These are phyloP conservation scores for Trimorus sp. DNA, from an alignment of 2,888 invertebrate species.

Conservation along the genomic window DNA sequence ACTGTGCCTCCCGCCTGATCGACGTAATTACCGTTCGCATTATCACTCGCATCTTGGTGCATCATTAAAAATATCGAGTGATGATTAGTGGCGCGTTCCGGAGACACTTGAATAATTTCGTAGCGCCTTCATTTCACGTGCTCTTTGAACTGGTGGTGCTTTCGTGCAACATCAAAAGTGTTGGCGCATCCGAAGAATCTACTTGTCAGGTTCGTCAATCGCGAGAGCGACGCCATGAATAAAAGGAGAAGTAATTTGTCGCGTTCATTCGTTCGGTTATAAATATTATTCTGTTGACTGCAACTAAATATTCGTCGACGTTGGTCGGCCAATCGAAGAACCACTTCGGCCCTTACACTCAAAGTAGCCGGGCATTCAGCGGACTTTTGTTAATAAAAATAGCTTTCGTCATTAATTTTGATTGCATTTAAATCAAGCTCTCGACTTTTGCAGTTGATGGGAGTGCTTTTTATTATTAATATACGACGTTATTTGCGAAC, in stretches of 20 bases:
- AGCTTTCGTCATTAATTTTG: slow-evolving; percentile 1
- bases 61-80: slow-evolving; percentile 18
- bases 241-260: neutral
- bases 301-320: neutral
- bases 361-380: neutral
- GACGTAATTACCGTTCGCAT: slow-evolving; percentile 14
- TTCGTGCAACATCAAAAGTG: slow-evolving; percentile 11
- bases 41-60: neutral
- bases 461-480: neutral
- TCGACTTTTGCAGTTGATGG: neutral
- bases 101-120: slow-evolving; percentile 6
- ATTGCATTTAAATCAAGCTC: slow-evolving; percentile 5
- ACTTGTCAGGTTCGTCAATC: neutral
- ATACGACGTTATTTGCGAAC: neutral
- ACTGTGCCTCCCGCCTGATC: slow-evolving; percentile 13
- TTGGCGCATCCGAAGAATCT: neutral
- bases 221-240: too few relatives aligned
- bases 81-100: slow-evolving; percentile 10
- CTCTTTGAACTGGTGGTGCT: slow-evolving; percentile 3
- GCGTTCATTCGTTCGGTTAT: neutral
- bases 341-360: too few relatives aligned
- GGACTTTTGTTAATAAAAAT: neutral
- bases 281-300: neutral
- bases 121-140: neutral
- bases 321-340: neutral